Percentiles rank a stretch among this genome's conserved stretches.
Conservation (phyloP, 2,797 vertebrate species). For the Sorex maritimensis region DNA sequence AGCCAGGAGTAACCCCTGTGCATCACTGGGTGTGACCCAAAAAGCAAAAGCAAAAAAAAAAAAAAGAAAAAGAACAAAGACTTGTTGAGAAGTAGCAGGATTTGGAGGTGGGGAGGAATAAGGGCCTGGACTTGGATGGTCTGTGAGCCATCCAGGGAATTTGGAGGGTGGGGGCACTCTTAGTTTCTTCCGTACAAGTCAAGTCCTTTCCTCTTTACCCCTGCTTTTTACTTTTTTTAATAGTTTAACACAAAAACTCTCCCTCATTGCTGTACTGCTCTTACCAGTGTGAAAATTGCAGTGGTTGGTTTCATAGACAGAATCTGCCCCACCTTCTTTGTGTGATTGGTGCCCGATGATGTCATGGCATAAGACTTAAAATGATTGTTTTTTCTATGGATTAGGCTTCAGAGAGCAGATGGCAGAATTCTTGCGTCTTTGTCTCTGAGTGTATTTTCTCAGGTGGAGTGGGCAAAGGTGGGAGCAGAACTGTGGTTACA, state of each 20-base stretch:
- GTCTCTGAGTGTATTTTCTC: background rate
- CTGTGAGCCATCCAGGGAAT: background rate
- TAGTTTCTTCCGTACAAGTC: background rate
- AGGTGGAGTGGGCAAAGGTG: conserved; percentile 1
- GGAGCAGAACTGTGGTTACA: background rate
- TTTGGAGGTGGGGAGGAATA: background rate
- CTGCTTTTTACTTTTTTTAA: background rate
- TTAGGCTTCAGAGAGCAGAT: conserved; percentile 38
- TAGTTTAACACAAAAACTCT: background rate
- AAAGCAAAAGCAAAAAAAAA: no score
- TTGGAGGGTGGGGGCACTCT: background rate
- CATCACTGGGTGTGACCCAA: no score
- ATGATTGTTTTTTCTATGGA: conserved; percentile 48
- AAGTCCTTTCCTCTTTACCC: background rate
- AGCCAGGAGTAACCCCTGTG: no score
- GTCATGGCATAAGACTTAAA: conserved; percentile 60
- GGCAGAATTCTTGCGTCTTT: conserved; percentile 14
- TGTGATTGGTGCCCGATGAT: conserved; percentile 69
- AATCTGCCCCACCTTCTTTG: conserved; percentile 51
- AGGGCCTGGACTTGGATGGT: background rate
- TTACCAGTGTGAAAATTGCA: background rate
- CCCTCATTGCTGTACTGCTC: conserved; percentile 6
- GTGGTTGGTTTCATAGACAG: conserved; percentile 1
- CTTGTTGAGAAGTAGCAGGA: background rate
- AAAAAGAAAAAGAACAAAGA: conserved; percentile 38